A percentile compares a stretch with the other conserved stretches of the same genome.
These are phyloP conservation scores for Archocentrus centrarchus DNA, from an alignment of 2,113 vertebrate genomes.

Conservation along the genomic window DNA sequence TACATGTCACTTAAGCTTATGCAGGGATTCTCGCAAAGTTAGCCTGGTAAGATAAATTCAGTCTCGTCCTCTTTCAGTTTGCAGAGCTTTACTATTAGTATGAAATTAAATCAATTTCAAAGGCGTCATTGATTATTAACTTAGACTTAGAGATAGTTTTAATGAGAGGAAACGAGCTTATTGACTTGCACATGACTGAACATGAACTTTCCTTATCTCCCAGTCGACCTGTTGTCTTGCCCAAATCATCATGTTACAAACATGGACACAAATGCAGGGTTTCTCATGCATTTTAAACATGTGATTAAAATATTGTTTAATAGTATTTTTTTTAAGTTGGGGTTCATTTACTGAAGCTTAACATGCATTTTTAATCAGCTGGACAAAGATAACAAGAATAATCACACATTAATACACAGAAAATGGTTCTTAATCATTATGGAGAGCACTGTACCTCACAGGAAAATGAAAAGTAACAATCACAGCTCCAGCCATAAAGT, in stretches of 20 bases:
- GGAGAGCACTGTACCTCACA: too few relatives aligned
- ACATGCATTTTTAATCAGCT: too few relatives aligned
- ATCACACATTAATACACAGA: too few relatives aligned
- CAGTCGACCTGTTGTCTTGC: neutral
- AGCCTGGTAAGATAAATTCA: neutral
- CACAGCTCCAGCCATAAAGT: too few relatives aligned
- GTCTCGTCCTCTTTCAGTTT: neutral
- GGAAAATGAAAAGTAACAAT: too few relatives aligned
- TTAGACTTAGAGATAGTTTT: neutral
- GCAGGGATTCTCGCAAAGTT: neutral
- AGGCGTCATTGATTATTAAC: neutral
- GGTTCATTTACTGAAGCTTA: too few relatives aligned
- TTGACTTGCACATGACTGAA: slow-evolving; percentile 8
- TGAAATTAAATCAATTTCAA: neutral
- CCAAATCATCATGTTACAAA: neutral
- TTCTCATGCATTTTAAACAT: neutral
- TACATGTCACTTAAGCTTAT: neutral
- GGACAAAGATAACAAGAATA: neutral
- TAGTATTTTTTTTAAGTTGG: neutral
- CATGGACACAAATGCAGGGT: neutral
- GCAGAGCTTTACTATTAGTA: neutral
- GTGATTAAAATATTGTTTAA: neutral
- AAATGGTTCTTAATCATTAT: too few relatives aligned
- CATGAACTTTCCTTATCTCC: neutral
- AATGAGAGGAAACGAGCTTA: neutral